Evolutionary conservation across 2,797 vertebrate genomes (phyloP).

Genomic region (Nyctibius grandis): DNA sequence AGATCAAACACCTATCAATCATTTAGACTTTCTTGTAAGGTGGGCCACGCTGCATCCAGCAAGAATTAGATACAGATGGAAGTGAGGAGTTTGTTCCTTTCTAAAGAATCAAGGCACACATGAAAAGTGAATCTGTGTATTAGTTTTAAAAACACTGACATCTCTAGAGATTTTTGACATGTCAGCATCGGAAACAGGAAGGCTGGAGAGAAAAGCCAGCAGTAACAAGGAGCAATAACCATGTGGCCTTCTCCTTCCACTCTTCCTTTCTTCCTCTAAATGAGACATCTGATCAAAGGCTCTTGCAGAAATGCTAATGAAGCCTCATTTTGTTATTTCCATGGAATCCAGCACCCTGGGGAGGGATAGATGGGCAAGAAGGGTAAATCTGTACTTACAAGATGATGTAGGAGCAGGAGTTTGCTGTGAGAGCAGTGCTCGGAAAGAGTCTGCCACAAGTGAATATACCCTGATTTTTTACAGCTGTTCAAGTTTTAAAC

Average conservation of each 20-base stretch:
- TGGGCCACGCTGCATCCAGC: not conserved
- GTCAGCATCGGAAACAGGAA: conserved; percentile 47
- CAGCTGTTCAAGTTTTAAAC: not conserved
- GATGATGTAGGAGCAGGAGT: not conserved
- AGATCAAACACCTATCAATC: not conserved
- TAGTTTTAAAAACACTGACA: not conserved
- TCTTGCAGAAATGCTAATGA: conserved; percentile 48
- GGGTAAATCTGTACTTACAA: not conserved
- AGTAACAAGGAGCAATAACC: conserved; percentile 34
- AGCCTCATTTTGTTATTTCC: conserved; percentile 30
- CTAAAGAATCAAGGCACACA: not conserved
- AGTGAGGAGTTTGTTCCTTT: not conserved
- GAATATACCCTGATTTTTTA: not conserved
- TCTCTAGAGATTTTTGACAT: conserved; percentile 21
- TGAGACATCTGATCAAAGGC: conserved; percentile 53
- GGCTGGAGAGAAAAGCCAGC: conserved; percentile 51
- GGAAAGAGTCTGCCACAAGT: not conserved
- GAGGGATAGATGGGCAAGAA: conserved; percentile 27
- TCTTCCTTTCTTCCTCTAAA: conserved; percentile 41
- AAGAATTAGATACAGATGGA: not conserved
- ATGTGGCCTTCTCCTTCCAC: conserved; percentile 20
- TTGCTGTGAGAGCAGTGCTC: not conserved
- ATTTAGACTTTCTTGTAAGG: not conserved
- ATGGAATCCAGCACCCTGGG: conserved; percentile 5
- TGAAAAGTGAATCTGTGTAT: not conserved